Evolutionary conservation across 1,140 invertebrate species (phyloP).

Genomic region (Chlorops oryzae): DNA sequence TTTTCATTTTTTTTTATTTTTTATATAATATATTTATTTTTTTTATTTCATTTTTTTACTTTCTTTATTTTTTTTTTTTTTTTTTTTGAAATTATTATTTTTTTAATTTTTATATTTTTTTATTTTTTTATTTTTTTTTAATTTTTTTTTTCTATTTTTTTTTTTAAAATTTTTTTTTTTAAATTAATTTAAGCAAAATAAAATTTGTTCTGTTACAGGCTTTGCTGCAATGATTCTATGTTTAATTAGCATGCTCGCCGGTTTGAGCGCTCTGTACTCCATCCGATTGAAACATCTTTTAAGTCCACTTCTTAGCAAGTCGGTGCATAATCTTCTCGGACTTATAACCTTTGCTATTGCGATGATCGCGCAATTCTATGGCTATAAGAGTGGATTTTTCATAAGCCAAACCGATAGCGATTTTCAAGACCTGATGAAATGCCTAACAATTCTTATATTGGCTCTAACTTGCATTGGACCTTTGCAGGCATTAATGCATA

Average conservation of each 20-base stretch:
- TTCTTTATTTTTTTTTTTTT: conserved; percentile 33
- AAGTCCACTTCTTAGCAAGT: conserved; percentile 34
- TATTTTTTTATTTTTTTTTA: no score
- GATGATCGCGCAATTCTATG: conserved; percentile 34
- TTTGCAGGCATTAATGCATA: conserved; percentile 31
- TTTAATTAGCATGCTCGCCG: conserved; percentile 31
- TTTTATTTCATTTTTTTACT: conserved; percentile 10
- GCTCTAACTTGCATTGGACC: conserved; percentile 32
- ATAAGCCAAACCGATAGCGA: conserved; percentile 18
- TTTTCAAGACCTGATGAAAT: conserved; percentile 31
- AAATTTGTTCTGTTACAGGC: conserved; percentile 14
- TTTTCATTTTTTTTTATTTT: neutral
- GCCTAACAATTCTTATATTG: conserved; percentile 30
- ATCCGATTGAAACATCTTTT: conserved; percentile 27
- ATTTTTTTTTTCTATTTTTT: no score
- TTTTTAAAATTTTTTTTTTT: neutral
- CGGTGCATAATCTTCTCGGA: conserved; percentile 38
- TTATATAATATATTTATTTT: conserved; percentile 4
- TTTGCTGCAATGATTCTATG: conserved; percentile 15
- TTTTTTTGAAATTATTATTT: no score
- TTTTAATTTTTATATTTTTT: no score
- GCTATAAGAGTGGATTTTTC: conserved; percentile 42
- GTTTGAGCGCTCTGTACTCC: conserved; percentile 35
- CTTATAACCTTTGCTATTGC: conserved; percentile 35
- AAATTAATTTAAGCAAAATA: neutral